Evolutionary conservation across 2,888 invertebrate species (phyloP), one percentile per base, ranked within the genome.

Genomic region (Euzetes globulus): DNA sequence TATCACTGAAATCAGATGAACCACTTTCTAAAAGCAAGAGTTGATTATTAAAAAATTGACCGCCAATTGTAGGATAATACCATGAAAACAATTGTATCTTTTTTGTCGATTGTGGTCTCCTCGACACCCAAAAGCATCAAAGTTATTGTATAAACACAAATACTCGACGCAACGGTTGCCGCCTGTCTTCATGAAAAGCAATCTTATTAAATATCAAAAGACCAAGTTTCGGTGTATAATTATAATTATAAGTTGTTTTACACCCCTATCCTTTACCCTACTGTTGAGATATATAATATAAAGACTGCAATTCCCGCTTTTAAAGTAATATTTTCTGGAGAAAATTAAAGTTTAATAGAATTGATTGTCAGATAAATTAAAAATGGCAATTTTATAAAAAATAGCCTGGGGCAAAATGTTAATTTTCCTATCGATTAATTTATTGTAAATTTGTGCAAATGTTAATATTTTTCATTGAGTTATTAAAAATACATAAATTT

Each of bases 141-240:
- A 15, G 92, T 89, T 65, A 90, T 85, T 41, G 88, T 83, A 82
- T 92, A 95, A 1, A 94, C 91, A 79, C 90, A 86, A 75, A 95
- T 84, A 84, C 92, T 95, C 50, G 94, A 90, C 78, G 91, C 86
- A 41, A 94, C 93, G 50, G 94, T 93, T 81, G 92, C 93, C 72
- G 88, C 90, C 84, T 92, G 93, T 82, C 94, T 75, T 60, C 60
- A 60, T 1, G n/a, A 22, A 15, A 17, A 33, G 29, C 27, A 29
- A 60, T 13, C 17, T 29, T 13, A 55, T 55, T 25, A n/a, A n/a
- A n/a, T n/a, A n/a, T 50, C 50, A 50, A 47, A 3, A 17, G n/a
- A 9, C 47, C 5, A 50, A n/a, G 11, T n/a, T 50, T 41, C 1
- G 13, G 41, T n/a, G n/a, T n/a, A n/a, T n/a, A n/a, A n/a, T n/a